Percentiles rank a stretch among this genome's conserved stretches.
These are phyloP conservation scores for Papilio machaon DNA, from an alignment of 1,140 invertebrate genomes.

Conservation along the genomic window DNA sequence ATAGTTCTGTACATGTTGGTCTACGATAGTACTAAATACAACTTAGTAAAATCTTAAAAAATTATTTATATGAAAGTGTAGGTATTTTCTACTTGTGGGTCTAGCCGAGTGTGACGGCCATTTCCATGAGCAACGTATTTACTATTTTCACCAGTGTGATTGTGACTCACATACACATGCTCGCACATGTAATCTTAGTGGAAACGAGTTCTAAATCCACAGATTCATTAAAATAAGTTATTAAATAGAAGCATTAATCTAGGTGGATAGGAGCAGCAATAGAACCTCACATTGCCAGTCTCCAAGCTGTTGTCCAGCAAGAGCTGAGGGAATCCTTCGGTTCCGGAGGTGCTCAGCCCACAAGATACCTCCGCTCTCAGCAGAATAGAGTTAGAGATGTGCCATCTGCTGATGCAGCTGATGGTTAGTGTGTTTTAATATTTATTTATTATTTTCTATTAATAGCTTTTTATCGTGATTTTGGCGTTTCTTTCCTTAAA, in stretches of 20 bases:
- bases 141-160: too few relatives aligned
- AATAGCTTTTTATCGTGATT: slow-evolving; percentile 29
- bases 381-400: slow-evolving; percentile 88
- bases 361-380: slow-evolving; percentile 93
- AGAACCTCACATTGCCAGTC: slow-evolving; percentile 91
- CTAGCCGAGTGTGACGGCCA: too few relatives aligned
- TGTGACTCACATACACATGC: too few relatives aligned
- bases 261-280: slow-evolving; percentile 94
- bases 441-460: slow-evolving; percentile 14
- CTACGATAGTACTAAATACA: too few relatives aligned
- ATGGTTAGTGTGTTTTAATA: slow-evolving; percentile 59
- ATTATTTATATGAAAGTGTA: too few relatives aligned
- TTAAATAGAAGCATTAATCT: background rate
- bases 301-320: slow-evolving; percentile 94
- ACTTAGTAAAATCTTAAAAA: too few relatives aligned
- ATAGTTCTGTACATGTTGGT: background rate
- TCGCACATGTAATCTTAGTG: background rate
- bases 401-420: slow-evolving; percentile 82
- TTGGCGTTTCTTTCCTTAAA: background rate
- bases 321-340: slow-evolving; percentile 95
- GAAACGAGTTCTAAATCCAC: background rate
- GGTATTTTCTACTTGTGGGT: too few relatives aligned
- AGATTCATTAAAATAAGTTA: background rate
- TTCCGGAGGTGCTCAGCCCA: slow-evolving; percentile 87
- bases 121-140: too few relatives aligned